Conservation (phyloP, 2,797 vertebrate genomes). For the Thripadectes ignobilis region DNA sequence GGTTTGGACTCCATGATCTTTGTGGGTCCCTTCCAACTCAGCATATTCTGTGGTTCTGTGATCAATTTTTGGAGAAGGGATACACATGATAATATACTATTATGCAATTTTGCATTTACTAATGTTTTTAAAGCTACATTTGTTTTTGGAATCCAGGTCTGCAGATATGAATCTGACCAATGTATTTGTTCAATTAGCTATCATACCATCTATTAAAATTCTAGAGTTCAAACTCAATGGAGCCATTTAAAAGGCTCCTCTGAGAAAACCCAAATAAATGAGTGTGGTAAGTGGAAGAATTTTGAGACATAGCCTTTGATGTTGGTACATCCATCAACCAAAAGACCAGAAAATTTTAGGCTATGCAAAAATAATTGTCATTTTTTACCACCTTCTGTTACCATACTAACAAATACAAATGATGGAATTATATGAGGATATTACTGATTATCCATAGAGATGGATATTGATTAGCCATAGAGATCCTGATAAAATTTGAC, state of each 20-base stretch:
- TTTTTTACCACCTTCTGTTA: not conserved
- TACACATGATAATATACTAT: not conserved
- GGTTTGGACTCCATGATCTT: too few species aligned
- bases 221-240: not conserved
- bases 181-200: conserved; percentile 37
- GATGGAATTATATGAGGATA: not conserved
- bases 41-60: too few species aligned
- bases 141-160: not conserved
- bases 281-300: not conserved
- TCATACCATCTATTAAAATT: not conserved
- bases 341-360: not conserved
- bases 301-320: not conserved
- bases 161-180: not conserved
- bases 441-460: not conserved
- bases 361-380: not conserved
- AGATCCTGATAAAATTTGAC: not conserved
- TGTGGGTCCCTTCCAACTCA: too few species aligned
- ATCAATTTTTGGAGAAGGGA: not conserved
- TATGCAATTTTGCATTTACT: not conserved
- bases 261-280: conserved; percentile 15
- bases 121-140: not conserved
- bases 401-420: not conserved
- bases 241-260: conserved; percentile 11
- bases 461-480: not conserved
- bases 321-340: not conserved